phyloP scores from a whole-genome alignment of 1,140 invertebrate species.

The Hetaerina americana region DNA sequence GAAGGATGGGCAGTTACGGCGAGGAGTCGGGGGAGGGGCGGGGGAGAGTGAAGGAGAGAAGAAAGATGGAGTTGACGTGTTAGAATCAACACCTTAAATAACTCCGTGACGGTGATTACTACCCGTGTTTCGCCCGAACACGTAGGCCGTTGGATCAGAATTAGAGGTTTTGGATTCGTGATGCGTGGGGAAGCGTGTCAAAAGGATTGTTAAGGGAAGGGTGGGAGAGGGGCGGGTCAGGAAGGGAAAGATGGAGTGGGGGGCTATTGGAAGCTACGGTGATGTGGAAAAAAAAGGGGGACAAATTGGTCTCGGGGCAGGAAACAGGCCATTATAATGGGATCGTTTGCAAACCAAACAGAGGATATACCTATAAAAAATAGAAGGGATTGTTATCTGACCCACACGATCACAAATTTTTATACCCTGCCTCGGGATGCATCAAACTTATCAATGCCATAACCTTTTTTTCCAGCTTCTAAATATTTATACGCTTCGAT shows the following conservation, averaged over 20 bases:
- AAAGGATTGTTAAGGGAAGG: neutral
- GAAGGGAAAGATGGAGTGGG: no score
- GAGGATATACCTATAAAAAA: no score
- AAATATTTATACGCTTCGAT: no score
- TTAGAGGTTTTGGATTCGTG: neutral
- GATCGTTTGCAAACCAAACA: neutral
- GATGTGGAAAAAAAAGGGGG: neutral
- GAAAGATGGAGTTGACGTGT: neutral
- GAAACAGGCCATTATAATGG: neutral
- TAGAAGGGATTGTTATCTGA: neutral
- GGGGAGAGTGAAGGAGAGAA: neutral
- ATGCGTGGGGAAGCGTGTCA: neutral
- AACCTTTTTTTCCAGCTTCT: no score
- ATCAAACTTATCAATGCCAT: no score
- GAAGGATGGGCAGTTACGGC: no score
- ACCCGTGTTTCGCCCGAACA: no score
- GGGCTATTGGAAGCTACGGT: neutral
- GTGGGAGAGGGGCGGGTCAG: no score
- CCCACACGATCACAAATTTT: neutral
- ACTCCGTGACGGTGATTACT: neutral
- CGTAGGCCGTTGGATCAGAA: no score
- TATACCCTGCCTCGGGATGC: no score
- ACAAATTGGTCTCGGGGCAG: neutral
- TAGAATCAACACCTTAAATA: neutral
- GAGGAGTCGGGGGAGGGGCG: neutral